Evolutionary conservation across 1,140 invertebrate species (phyloP).

Genomic region (Archegozetes longisetosus): DNA sequence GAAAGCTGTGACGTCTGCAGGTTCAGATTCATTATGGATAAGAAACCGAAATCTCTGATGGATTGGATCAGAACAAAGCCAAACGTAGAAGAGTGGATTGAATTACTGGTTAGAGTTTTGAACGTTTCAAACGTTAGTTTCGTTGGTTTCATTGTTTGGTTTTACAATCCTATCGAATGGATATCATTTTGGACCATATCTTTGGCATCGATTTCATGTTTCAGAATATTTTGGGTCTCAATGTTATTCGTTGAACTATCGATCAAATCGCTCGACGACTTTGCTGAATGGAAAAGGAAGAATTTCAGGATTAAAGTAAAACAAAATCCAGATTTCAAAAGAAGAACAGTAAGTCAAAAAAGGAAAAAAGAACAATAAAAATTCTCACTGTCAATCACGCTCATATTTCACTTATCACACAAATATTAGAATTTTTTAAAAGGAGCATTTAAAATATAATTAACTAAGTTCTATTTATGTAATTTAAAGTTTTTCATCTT

Average conservation of each 20-base stretch:
- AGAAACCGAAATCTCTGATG: not conserved
- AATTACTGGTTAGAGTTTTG: not conserved
- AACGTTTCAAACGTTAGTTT: not conserved
- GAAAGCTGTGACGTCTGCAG: not conserved
- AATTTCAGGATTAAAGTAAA: not conserved
- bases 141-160: not conserved
- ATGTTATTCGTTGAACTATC: not conserved
- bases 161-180: not conserved
- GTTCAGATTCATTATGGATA: not conserved
- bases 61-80: not conserved
- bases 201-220: no score
- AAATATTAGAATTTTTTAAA: no score
- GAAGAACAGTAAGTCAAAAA: no score
- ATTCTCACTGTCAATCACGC: no score
- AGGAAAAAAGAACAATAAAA: no score
- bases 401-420: no score
- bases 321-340: not conserved
- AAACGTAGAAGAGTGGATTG: not conserved
- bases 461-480: no score
- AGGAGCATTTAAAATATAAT: no score
- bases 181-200: not conserved
- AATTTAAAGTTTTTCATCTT: no score
- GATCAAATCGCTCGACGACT: not conserved
- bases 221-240: not conserved
- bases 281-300: not conserved